phyloP scores from a whole-genome alignment of 2,888 invertebrate species.

The Agrotis puta region DNA sequence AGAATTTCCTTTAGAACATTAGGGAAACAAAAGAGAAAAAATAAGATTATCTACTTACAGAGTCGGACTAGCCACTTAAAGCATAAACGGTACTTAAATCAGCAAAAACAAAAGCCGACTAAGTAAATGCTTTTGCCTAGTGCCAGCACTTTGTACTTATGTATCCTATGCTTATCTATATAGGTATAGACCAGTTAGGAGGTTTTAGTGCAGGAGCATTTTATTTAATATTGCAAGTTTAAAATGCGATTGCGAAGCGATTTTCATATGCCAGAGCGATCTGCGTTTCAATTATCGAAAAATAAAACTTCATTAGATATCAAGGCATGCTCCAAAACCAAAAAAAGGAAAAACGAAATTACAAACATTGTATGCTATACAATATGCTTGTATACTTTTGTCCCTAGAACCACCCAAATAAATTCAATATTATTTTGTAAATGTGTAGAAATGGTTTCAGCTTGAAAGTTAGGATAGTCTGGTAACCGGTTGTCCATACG shows the following conservation, averaged over 20 bases:
- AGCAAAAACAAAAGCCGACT: constrained; percentile 82
- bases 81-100: constrained; percentile 81
- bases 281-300: not conserved
- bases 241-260: not conserved
- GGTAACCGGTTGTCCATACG: too few relatives aligned
- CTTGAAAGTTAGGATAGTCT: too few relatives aligned
- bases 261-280: constrained; percentile 5
- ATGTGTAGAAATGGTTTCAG: too few relatives aligned
- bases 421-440: too few relatives aligned
- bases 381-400: too few relatives aligned
- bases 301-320: not conserved
- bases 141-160: constrained; percentile 73
- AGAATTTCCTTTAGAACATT: constrained; percentile 68
- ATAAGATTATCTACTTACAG: constrained; percentile 74
- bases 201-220: constrained; percentile 49
- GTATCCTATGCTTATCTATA: constrained; percentile 68
- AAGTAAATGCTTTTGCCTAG: constrained; percentile 75
- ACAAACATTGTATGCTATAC: not conserved
- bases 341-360: not conserved
- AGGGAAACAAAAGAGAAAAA: constrained; percentile 67
- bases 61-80: constrained; percentile 79
- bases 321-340: not conserved
- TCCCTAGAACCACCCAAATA: too few relatives aligned
- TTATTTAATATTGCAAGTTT: constrained; percentile 27
- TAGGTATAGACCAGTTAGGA: constrained; percentile 55